These are phyloP conservation scores for Alcis repandata DNA, from an alignment of 2,888 invertebrate species.

Conservation along the genomic window DNA sequence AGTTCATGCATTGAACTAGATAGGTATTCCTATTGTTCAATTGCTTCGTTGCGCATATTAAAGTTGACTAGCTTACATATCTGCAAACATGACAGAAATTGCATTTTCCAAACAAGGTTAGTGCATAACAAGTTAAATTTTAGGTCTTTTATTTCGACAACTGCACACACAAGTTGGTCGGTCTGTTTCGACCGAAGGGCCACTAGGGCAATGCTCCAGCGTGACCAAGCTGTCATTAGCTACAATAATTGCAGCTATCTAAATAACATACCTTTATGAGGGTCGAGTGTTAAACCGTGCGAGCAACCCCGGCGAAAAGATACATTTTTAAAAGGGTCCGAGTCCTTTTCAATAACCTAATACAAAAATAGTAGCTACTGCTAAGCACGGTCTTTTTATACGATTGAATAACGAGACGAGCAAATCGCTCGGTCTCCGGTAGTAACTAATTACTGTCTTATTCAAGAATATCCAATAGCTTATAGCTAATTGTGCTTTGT, in stretches of 20 bases:
- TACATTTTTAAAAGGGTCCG: slow-evolving; percentile 5
- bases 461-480: neutral
- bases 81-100: no score
- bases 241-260: neutral
- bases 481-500: neutral
- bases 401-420: no score
- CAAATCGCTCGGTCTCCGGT: no score
- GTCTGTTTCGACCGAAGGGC: neutral
- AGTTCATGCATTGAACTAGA: neutral
- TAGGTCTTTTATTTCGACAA: neutral
- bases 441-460: neutral
- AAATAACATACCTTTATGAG: no score
- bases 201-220: neutral
- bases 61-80: neutral
- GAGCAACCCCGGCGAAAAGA: neutral
- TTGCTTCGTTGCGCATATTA: neutral
- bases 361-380: neutral
- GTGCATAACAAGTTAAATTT: neutral
- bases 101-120: neutral
- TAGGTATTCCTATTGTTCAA: neutral
- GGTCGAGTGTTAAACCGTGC: neutral
- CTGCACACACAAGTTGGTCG: neutral
- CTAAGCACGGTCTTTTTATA: no score
- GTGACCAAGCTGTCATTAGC: neutral
- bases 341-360: neutral